A percentile compares a stretch with the other conserved stretches of the same genome.
Evolutionary conservation across 2,888 invertebrate genomes (phyloP).

Genomic region (Sepiola atlantica): DNA sequence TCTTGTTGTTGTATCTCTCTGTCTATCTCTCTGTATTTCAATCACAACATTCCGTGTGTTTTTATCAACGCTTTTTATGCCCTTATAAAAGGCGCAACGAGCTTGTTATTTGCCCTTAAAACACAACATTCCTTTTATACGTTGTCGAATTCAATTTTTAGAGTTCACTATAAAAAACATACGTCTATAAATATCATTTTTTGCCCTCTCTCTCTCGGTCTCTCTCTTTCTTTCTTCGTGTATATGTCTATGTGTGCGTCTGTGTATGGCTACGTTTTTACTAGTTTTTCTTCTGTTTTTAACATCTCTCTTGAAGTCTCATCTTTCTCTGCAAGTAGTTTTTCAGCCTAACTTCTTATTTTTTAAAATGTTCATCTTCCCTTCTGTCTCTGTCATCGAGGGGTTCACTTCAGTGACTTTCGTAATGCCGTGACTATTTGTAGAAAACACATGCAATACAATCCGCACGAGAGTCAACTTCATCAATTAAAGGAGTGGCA

Average conservation of each 20-base stretch:
- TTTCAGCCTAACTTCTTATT: too few species aligned
- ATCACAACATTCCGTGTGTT: background rate
- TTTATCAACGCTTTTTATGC: background rate
- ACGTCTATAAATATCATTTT: background rate
- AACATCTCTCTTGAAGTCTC: too few species aligned
- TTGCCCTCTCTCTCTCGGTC: background rate
- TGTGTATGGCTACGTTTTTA: too few species aligned
- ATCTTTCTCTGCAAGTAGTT: too few species aligned
- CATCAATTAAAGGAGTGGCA: background rate
- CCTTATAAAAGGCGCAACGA: background rate
- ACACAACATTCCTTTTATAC: background rate
- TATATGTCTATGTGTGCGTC: too few species aligned
- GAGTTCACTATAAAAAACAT: too few species aligned
- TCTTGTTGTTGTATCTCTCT: background rate
- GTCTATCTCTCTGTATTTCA: background rate
- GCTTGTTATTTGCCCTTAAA: background rate
- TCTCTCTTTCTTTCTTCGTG: background rate
- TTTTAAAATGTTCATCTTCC: too few species aligned
- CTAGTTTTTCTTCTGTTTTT: too few species aligned
- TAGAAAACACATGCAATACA: background rate
- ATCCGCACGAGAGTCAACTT: background rate
- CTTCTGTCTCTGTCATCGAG: background rate
- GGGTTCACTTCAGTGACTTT: background rate
- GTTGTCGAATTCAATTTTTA: background rate
- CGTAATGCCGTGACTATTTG: background rate